These are phyloP conservation scores for Lithosia quadra DNA, from an alignment of 2,888 invertebrate species.

Conservation along the genomic window DNA sequence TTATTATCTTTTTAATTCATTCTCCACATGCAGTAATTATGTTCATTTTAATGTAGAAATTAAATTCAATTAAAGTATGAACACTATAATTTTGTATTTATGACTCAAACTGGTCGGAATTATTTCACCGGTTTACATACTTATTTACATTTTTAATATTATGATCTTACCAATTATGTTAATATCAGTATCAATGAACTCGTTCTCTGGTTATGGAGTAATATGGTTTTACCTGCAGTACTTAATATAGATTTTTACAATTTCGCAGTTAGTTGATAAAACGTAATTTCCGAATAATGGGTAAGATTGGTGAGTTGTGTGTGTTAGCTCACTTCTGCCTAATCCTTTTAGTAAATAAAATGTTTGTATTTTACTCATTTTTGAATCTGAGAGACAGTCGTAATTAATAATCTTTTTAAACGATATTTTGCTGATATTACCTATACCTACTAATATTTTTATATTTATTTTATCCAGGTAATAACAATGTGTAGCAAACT, in stretches of 20 bases:
- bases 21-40: slow-evolving; percentile 33
- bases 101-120: slow-evolving; percentile 30
- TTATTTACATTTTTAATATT: slow-evolving; percentile 53
- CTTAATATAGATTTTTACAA: slow-evolving; percentile 41
- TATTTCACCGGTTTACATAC: slow-evolving; percentile 34
- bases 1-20: slow-evolving; percentile 24
- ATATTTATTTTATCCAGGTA: no score
- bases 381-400: no score
- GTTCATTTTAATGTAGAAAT: slow-evolving; percentile 34
- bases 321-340: no score
- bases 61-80: slow-evolving; percentile 45
- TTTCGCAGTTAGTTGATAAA: slow-evolving; percentile 10
- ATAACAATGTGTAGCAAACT: background rate
- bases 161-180: slow-evolving; percentile 47
- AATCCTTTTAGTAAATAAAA: no score
- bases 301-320: no score
- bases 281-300: no score
- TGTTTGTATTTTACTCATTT: no score
- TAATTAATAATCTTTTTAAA: no score
- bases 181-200: slow-evolving; percentile 45
- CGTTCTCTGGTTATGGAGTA: slow-evolving; percentile 38
- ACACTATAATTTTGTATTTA: slow-evolving; percentile 43
- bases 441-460: no score
- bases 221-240: slow-evolving; percentile 35
- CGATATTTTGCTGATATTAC: no score